Conservation (phyloP, 92 coral and sea anemone species). For the Bergia puertoricense region DNA sequence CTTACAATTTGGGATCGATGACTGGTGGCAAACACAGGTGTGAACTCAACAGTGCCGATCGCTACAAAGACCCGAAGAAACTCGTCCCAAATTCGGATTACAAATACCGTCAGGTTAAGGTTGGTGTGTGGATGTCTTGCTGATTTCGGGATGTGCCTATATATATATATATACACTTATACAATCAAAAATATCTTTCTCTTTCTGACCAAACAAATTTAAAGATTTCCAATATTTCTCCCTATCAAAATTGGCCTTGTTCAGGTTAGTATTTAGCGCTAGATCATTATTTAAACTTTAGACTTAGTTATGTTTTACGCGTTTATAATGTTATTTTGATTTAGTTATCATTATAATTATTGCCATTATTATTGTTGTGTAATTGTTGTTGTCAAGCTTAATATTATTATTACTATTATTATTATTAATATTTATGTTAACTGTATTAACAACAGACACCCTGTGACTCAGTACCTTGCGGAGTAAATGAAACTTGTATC, state of each 20-base stretch:
- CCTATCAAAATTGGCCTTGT: no score
- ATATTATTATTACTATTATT: background rate
- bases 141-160: no score
- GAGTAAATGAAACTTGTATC: slow-evolving; percentile 12
- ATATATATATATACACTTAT: no score
- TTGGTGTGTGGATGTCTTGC: background rate
- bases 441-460: background rate
- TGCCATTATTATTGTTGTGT: no score
- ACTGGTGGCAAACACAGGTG: slow-evolving; percentile 10
- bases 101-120: slow-evolving; percentile 17
- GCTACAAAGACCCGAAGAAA: background rate
- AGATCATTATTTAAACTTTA: no score
- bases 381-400: background rate
- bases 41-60: slow-evolving; percentile 6
- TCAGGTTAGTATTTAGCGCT: no score
- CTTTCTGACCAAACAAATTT: no score
- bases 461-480: slow-evolving; percentile 7
- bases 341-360: no score
- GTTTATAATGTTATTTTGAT: no score
- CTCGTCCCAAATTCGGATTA: background rate
- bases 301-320: no score
- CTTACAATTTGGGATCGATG: background rate
- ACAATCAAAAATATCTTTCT: no score
- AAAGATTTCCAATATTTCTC: no score
- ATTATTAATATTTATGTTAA: background rate